phyloP scores from a whole-genome alignment of 2,888 invertebrate species.

The Metacarcinus magister region DNA sequence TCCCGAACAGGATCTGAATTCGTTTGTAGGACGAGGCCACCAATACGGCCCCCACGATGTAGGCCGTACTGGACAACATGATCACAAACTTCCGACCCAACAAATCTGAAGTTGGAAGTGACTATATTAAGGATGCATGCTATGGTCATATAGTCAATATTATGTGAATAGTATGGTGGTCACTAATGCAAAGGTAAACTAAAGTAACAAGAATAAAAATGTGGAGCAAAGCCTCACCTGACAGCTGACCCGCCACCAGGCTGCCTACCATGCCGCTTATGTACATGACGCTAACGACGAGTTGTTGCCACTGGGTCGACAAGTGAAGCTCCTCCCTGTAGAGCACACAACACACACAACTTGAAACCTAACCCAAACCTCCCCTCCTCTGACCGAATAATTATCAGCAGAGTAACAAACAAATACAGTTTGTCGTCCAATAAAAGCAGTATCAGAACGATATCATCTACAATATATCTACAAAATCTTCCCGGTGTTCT shows the following conservation, averaged over 20 bases:
- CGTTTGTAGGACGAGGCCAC: background rate
- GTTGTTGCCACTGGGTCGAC: background rate
- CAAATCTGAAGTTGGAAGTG: background rate
- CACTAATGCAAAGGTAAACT: background rate
- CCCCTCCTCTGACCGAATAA: background rate
- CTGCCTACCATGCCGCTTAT: background rate
- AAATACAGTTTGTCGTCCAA: background rate
- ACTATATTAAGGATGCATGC: background rate
- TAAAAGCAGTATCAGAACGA: too few species aligned
- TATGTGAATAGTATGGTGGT: background rate
- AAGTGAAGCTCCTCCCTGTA: slow-evolving; percentile 26
- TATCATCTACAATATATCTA: too few species aligned
- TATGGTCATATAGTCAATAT: background rate
- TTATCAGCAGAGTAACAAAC: background rate
- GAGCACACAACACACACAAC: background rate
- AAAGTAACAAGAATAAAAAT: background rate
- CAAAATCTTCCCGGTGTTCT: too few species aligned
- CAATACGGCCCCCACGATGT: background rate
- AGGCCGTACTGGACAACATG: background rate
- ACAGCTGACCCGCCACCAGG: background rate
- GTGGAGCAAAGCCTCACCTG: slow-evolving; percentile 29
- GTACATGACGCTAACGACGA: background rate
- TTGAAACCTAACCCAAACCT: background rate
- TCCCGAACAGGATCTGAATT: background rate
- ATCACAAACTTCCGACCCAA: background rate